Evolutionary conservation across 1,140 invertebrate species (phyloP).

Genomic region (Dendrolimus punctatus): DNA sequence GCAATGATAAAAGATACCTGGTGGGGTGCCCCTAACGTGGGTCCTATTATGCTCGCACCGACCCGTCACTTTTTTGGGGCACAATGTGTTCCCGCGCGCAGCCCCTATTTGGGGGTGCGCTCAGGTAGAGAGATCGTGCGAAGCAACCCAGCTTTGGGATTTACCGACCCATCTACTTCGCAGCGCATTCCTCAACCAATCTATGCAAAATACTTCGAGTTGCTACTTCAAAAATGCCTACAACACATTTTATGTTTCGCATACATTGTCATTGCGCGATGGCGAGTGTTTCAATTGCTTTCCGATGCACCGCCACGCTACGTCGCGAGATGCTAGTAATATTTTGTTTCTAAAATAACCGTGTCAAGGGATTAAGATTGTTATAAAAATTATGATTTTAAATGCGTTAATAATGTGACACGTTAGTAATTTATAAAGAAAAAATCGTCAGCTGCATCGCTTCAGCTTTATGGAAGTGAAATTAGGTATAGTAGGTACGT

Average conservation of each 20-base stretch:
- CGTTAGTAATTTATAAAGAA: too few relatives aligned
- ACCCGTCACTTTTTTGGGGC: conserved; percentile 63
- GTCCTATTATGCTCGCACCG: conserved; percentile 41
- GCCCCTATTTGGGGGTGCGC: conserved; percentile 33
- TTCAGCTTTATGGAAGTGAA: too few relatives aligned
- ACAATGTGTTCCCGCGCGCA: conserved; percentile 50
- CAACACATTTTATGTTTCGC: neutral
- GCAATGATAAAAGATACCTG: conserved; percentile 37
- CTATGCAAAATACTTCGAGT: neutral
- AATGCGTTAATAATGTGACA: too few relatives aligned
- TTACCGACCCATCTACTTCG: conserved; percentile 26
- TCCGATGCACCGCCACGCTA: too few relatives aligned
- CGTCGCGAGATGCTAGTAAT: too few relatives aligned
- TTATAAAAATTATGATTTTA: too few relatives aligned
- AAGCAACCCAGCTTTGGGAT: conserved; percentile 36
- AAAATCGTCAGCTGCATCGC: too few relatives aligned
- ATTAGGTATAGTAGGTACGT: too few relatives aligned
- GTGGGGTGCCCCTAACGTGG: conserved; percentile 22
- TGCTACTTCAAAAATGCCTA: neutral
- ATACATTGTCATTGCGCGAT: neutral
- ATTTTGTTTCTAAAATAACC: too few relatives aligned
- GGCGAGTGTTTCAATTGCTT: too few relatives aligned
- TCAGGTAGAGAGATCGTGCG: conserved; percentile 52
- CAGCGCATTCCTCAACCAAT: conserved; percentile 26
- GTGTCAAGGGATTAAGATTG: too few relatives aligned